phyloP scores from a whole-genome alignment of 2,113 vertebrate genomes.

The Taurulus bubalis region DNA sequence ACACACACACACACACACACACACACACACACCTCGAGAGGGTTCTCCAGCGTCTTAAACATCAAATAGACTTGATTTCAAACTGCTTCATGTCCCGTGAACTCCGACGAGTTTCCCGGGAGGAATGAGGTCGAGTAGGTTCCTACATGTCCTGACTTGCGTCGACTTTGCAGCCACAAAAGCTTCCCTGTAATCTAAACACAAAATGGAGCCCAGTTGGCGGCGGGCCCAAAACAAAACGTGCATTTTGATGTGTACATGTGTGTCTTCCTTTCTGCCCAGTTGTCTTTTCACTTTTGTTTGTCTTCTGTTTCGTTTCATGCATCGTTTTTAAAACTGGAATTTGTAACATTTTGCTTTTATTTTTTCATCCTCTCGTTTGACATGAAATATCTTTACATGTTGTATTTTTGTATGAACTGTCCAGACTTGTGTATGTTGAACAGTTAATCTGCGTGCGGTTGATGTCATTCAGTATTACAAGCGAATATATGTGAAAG shows the following conservation, averaged over 20 bases:
- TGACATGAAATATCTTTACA: conserved; percentile 46
- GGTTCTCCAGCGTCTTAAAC: conserved; percentile 23
- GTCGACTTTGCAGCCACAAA: conserved; percentile 15
- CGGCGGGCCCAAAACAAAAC: conserved; percentile 41
- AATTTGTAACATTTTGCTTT: conserved; percentile 78
- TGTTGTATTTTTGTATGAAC: conserved; percentile 83
- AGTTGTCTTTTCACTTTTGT: background rate
- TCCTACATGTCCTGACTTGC: conserved; percentile 48
- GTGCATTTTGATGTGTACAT: conserved; percentile 21
- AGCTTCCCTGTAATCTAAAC: conserved; percentile 42
- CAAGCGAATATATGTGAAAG: conserved; percentile 63
- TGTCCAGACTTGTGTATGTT: conserved; percentile 80
- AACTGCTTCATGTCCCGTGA: conserved; percentile 24
- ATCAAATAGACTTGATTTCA: conserved; percentile 17
- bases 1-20: background rate
- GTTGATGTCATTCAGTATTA: conserved; percentile 73
- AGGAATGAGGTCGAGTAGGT: conserved; percentile 57
- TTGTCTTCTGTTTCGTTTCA: conserved; percentile 5
- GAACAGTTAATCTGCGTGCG: conserved; percentile 63
- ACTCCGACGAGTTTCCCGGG: background rate
- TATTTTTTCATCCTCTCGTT: conserved; percentile 35
- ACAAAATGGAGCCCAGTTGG: conserved; percentile 53
- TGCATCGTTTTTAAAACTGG: conserved; percentile 75
- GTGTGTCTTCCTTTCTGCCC: conserved; percentile 2
- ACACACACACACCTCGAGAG: background rate